Evolutionary conservation across 2,113 vertebrate species (phyloP), one percentile per base, ranked within the genome.

Genomic region (Crotophaga sulcirostris): DNA sequence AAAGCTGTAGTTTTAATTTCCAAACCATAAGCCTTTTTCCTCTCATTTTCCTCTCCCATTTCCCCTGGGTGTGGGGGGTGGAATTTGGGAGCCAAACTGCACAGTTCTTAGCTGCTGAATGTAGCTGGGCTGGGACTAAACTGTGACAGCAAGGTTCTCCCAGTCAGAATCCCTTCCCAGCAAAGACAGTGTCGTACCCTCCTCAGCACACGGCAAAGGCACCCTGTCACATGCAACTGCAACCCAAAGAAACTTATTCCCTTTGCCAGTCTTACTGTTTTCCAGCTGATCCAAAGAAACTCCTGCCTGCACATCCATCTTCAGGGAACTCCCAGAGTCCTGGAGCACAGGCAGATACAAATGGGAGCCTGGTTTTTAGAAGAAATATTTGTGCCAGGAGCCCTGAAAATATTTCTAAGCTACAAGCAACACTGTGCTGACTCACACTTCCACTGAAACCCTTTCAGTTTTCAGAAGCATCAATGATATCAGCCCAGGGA

Each of bases 391-490:
- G 79, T 92, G 76, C n/a, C 64, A 89, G 33, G 89, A 90, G 93
- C 34, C 79, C 70, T 58, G 34, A 79, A 94, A 87, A 56, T 70
- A 77, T 93, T 91, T 94, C 75, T 55, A 47, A 94, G 90, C 93
- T 90, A 80, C 64, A 74, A 67, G 82, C 82, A 86, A 75, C 45
- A 52, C 38, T 76, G 76, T 51, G 72, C 92, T 94, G 92, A 94
- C 56, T 89, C 79, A 67, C 84, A 34, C 23, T 66, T 94, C 76
- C 64, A 70, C 51, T 31, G 76, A 94, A 87, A 93, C 11, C 70
- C 82, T 67, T 92, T 91, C 91, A 88, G 59, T 67, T 95, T 92
- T 92, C 73, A 70, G 83, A 90, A 69, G 75, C 67, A 70, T 86
- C 95, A 93, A 4, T 70, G 68, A 45, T 70, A 90, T 23, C 56